Evolutionary conservation across 2,797 vertebrate species (phyloP).

Genomic region (Lithobates pipiens): DNA sequence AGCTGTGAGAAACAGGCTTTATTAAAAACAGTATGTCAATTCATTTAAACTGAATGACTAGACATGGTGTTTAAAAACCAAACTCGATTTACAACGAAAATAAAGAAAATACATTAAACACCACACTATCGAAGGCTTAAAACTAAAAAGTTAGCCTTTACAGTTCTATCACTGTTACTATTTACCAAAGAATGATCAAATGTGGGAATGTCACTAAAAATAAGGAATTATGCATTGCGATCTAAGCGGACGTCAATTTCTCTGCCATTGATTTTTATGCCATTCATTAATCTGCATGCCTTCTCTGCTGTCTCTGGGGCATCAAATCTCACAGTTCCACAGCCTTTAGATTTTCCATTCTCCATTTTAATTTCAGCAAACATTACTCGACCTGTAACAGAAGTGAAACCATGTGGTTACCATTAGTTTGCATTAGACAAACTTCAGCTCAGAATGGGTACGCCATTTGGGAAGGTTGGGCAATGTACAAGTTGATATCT

Average conservation of each 20-base stretch:
- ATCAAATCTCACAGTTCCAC: slow-evolving; percentile 95
- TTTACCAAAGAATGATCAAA: slow-evolving; percentile 91
- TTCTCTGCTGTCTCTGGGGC: slow-evolving; percentile 93
- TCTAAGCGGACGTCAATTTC: slow-evolving; percentile 98
- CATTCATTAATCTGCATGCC: slow-evolving; percentile 97
- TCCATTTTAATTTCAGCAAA: slow-evolving; percentile 99
- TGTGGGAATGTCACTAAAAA: slow-evolving; percentile 75
- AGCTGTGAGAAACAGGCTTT: slow-evolving; percentile 80
- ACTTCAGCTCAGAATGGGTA: too few relatives aligned
- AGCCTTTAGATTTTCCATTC: slow-evolving; percentile 96
- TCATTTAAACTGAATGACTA: slow-evolving; percentile 91
- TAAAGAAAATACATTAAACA: slow-evolving; percentile 83
- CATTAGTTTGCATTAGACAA: neutral
- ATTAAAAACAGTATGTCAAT: slow-evolving; percentile 85
- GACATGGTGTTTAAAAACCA: slow-evolving; percentile 91
- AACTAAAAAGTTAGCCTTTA: slow-evolving; percentile 79
- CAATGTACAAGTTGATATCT: too few relatives aligned
- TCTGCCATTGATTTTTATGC: slow-evolving; percentile 96
- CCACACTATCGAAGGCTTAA: slow-evolving; percentile 84
- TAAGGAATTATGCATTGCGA: slow-evolving; percentile 87
- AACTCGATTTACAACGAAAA: slow-evolving; percentile 77
- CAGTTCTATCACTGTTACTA: slow-evolving; percentile 80
- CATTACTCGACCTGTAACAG: slow-evolving; percentile 91
- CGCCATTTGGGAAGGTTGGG: too few relatives aligned
- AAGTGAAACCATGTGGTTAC: neutral